Base-by-base conservation (phyloP, 2,888 invertebrate species). In the Chloroclystis v-ata region DNA sequence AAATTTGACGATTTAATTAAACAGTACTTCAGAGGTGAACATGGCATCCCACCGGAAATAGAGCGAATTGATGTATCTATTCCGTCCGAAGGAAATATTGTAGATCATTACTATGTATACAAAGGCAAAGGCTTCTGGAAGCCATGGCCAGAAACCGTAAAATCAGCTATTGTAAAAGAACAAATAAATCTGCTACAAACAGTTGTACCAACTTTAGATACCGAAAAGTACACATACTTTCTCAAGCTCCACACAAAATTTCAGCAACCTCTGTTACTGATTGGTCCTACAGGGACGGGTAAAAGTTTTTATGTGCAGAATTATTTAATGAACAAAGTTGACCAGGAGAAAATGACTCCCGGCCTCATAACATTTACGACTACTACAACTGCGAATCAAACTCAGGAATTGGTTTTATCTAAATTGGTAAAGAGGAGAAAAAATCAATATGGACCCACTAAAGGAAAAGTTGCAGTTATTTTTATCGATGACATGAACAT, bases 401-500 rank as follows among this genome's bases (percentile, higher is more conserved):
- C 94, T 0, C 95, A 96, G 81, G 93, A 95, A n/a, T 78, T 94
- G 46, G 89, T 94, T 4, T 78, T 94, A 51, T 91, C 92, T 0
- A 94, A 93, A 70, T 66, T 94, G 49, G 87, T 90, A 24, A 94
- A 93, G 74, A 86, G 90, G 58, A 89, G 92, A 61, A 92, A 92
- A 71, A 94, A 94, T 42, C 90, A 91, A 52, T 95, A 92, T 69
- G 95, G 95, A 0, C 94, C 96, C 0, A 90, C 92, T 8, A 90
- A 89, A 73, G 94, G 94, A 1, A 93, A 93, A 77, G 84, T 82
- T 42, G 85, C 89, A 5, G 86, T 96, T 24, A 92, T 96, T 57
- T 96, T 96, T 73, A 92, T 97, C 39, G 97, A 97, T 69, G 96
- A 97, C 71, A 89, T 96, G 77, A 96, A 95, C 72, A 95, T 96